A percentile compares a stretch with the other conserved stretches of the same genome.
Evolutionary conservation across 2,113 vertebrate species (phyloP).

Genomic region (Alethe castanea): DNA sequence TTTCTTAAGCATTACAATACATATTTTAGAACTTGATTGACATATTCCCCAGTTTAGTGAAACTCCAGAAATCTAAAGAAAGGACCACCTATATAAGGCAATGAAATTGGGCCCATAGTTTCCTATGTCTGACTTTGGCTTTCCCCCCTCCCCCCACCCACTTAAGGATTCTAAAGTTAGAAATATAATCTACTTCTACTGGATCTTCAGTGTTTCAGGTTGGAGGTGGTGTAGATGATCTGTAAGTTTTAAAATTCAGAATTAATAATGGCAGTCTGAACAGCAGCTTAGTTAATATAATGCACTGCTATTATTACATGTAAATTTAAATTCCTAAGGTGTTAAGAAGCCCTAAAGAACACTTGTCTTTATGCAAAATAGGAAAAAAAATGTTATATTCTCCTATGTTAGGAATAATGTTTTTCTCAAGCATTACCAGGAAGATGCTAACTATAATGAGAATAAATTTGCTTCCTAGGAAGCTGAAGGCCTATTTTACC

Average conservation of each 20-base stretch:
- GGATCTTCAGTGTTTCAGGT: background rate
- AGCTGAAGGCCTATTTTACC: background rate
- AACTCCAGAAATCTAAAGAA: background rate
- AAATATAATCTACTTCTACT: background rate
- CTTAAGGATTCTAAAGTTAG: background rate
- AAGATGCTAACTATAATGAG: background rate
- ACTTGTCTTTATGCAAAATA: background rate
- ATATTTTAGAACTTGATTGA: background rate
- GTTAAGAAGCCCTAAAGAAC: background rate
- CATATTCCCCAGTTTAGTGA: background rate
- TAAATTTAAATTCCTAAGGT: background rate
- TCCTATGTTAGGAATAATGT: background rate
- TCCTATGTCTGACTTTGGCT: background rate
- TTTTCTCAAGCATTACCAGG: background rate
- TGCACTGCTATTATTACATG: background rate
- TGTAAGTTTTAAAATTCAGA: background rate
- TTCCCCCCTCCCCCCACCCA: background rate
- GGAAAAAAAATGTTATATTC: background rate
- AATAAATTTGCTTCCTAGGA: background rate
- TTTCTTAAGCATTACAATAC: background rate
- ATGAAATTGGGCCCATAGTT: background rate
- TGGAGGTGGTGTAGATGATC: background rate
- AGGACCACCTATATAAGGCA: background rate
- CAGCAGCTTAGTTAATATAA: background rate
- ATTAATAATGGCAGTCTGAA: background rate